phyloP scores from a whole-genome alignment of 2,797 vertebrate genomes.

The Parambassis ranga region DNA sequence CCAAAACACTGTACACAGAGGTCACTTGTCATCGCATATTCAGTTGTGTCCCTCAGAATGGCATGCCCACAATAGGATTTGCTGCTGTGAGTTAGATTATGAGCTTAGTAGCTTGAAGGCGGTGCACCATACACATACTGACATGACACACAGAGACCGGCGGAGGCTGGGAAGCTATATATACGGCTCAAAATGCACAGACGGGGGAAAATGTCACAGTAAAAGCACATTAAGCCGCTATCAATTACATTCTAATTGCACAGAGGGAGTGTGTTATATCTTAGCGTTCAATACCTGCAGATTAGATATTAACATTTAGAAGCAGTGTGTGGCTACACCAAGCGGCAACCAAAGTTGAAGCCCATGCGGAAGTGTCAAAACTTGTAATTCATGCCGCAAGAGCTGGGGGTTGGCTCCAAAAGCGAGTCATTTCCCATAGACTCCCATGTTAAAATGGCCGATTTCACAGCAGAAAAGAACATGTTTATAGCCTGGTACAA shows the following conservation, averaged over 20 bases:
- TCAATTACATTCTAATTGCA: conserved; percentile 53
- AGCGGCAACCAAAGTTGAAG: no score
- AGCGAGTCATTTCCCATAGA: no score
- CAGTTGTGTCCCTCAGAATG: conserved; percentile 23
- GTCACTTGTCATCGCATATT: conserved; percentile 39
- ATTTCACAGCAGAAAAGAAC: no score
- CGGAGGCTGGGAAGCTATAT: conserved; percentile 10
- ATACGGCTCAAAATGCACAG: background rate
- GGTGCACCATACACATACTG: conserved; percentile 29
- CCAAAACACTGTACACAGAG: conserved; percentile 40
- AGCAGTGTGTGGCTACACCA: no score
- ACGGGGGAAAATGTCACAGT: conserved; percentile 9
- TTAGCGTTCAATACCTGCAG: conserved; percentile 27
- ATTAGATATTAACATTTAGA: no score
- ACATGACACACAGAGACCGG: conserved; percentile 25
- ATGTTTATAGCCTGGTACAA: no score
- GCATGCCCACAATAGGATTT: conserved; percentile 47
- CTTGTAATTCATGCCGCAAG: no score
- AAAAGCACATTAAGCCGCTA: conserved; percentile 40
- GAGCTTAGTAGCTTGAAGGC: conserved; percentile 44
- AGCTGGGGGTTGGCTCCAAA: no score
- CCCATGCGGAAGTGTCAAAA: no score
- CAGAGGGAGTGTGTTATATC: conserved; percentile 8
- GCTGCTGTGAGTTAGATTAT: conserved; percentile 62
- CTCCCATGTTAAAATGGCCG: no score